Percentiles rank a stretch among this genome's conserved stretches.
These are phyloP conservation scores for Odontophorus gujanensis DNA, from an alignment of 2,113 vertebrate genomes.

Conservation along the genomic window DNA sequence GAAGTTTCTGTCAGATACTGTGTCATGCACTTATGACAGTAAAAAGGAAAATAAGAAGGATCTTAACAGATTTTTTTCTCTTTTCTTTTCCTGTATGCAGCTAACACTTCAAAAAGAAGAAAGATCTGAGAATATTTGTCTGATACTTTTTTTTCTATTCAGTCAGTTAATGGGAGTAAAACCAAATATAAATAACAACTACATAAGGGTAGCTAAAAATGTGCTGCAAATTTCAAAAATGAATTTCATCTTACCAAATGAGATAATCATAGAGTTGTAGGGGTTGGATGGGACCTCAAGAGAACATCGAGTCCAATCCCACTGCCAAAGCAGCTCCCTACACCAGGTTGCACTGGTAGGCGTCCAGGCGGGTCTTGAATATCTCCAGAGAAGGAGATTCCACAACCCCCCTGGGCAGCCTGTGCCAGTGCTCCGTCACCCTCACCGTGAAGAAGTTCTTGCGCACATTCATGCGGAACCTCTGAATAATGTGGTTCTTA, in stretches of 20 bases:
- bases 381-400: no score
- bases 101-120: not conserved
- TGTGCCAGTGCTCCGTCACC: no score
- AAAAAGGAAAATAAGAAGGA: not conserved
- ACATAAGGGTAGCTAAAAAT: not conserved
- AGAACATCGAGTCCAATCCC: no score
- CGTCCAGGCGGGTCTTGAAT: no score
- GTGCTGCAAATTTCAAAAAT: not conserved
- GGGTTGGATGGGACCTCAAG: no score
- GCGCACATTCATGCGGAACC: no score
- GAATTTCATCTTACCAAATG: not conserved
- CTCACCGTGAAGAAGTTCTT: no score
- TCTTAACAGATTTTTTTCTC: not conserved
- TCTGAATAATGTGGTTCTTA: not conserved
- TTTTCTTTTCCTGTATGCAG: not conserved
- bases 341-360: no score
- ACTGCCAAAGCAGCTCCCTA: no score
- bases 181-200: not conserved
- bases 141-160: not conserved
- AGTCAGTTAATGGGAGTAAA: not conserved
- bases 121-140: not conserved
- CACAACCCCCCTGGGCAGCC: no score
- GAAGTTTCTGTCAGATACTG: slow-evolving; percentile 36
- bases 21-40: slow-evolving; percentile 5
- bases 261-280: not conserved